A percentile compares a stretch with the other conserved stretches of the same genome.
Conservation (phyloP, 2,797 vertebrate genomes). For the Denticeps clupeoides region DNA sequence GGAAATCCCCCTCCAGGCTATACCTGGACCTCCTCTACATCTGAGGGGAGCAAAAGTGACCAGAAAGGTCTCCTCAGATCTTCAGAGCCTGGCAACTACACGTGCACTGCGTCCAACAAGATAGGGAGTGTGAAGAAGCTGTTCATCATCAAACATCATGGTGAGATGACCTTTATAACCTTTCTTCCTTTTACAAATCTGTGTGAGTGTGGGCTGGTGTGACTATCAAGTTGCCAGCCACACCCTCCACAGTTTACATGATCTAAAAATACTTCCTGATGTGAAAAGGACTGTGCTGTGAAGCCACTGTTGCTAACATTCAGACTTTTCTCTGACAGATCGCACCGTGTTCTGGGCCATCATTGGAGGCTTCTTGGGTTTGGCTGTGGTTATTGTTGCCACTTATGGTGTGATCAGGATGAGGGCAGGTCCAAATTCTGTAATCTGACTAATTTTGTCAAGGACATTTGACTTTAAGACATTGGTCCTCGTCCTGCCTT, state of each 20-base stretch:
- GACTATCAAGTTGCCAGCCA: too few relatives aligned
- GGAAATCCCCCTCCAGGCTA: slow-evolving; percentile 43
- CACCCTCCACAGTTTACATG: neutral
- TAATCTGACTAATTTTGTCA: neutral
- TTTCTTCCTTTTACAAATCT: neutral
- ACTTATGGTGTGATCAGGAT: slow-evolving; percentile 2
- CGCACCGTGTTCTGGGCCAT: slow-evolving; percentile 21
- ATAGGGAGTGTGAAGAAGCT: slow-evolving; percentile 24
- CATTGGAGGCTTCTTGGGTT: slow-evolving; percentile 3
- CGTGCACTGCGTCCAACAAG: slow-evolving; percentile 35
- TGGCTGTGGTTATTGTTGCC: slow-evolving; percentile 6
- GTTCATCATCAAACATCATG: slow-evolving; percentile 32
- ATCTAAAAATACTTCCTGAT: too few relatives aligned
- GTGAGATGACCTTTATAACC: slow-evolving; percentile 44
- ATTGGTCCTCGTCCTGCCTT: slow-evolving; percentile 12
- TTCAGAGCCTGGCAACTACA: slow-evolving; percentile 33
- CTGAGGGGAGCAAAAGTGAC: neutral
- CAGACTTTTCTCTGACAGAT: slow-evolving; percentile 38
- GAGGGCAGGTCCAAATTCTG: slow-evolving; percentile 23
- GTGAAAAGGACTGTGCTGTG: too few relatives aligned
- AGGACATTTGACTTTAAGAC: neutral
- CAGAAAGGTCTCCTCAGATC: slow-evolving; percentile 7
- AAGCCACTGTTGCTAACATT: too few relatives aligned
- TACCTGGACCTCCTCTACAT: slow-evolving; percentile 21
- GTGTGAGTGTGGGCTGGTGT: neutral